Evolutionary conservation across 2,797 vertebrate genomes (phyloP), one percentile per base, ranked within the genome.

Genomic region (Lerista edwardsae): DNA sequence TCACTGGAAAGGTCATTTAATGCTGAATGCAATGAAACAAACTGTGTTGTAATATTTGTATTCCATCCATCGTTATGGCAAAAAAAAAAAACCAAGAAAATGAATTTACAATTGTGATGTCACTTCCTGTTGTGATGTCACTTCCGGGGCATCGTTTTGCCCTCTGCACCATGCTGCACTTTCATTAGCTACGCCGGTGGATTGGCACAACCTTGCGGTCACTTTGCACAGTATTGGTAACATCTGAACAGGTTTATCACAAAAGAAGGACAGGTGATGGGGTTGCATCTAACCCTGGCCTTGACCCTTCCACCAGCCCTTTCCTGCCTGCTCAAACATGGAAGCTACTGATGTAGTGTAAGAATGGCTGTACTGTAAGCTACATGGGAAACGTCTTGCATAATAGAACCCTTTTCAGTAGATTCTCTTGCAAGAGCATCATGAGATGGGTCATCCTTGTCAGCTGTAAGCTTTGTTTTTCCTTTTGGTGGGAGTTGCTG

Each of bases 391-490:
- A 25, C 14, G 12, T 72, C 29, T 67, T 39, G 3, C 41, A 29
- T 19, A 21, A 3, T 39, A 64, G 25, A 76, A 83, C 25, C 29
- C 23, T 55, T 17, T 69, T 9, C 71, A 25, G 29, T n/a, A 19
- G 4, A 7, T 75, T 14, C 17, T 39, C 27, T 31, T 77, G 55
- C 51, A 69, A 71, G 76, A 59, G 14, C 74, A 39, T 21, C 55
- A 3, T 39, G 11, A 55, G 47, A 86, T 61, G 12, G 14, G 27
- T 76, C 62, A 27, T 44, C 15, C 65, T 76, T 51, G 73, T 51
- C 79, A 71, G 73, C 67, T 86, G 73, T 71, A 41, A 39, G 21
- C 15, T 61, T 73, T 80, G 51, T 86, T 75, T 71, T 39, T 59
- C 81, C 39, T 55, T 85, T 81, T 81, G 73, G 84, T 31, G 11